Base-by-base conservation (phyloP, 2,113 vertebrate species). In the Aplodontia rufa region DNA sequence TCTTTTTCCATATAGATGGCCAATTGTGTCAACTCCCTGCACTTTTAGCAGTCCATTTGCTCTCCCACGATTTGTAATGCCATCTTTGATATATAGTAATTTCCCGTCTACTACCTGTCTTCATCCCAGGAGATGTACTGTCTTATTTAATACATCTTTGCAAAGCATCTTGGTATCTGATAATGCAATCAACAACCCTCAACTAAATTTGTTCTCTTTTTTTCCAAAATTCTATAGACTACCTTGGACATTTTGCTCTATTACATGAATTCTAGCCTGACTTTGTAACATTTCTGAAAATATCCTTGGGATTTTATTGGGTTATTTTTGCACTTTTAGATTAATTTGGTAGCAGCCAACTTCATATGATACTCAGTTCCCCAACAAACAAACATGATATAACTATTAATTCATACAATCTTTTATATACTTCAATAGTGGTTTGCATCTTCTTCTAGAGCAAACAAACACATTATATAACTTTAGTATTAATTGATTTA, bases 201-300 rank as follows among this genome's bases (percentile, higher is more conserved):
- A 55, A 58, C 6, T 5, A 76, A 32, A 0, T 22, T 40, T 82
- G 4, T 35, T 86, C 45, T 91, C 37, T 93, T 84, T 85, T 85
- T 75, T 79, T 72, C 35, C 47, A 90, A 93, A 91, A 74, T 2
- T 79, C 12, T 26, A 28, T 26, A 87, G 55, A 6, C 55, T 84
- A 24, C 11, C 42, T 88, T 20, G 24, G 13, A 5, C 1, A 4
- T 51, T 83, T 94, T 79, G n/a, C 35, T 83, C 35, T 83, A 16
- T 72, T 79, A 26, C 30, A 10, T 51, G 30, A 95, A 75, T n/a
- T 94, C 94, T 79, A 94, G 74, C 35, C 79, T 95, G 12, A 51
- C 14, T 11, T 88, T 91, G 40, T 22, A 49, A 83, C 80, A 5
- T 60, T 60, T 80, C 45, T 91, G 51, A 76, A 40, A 66, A 60